Base-by-base conservation (phyloP, 2,113 vertebrate species). In the Brachirus orientalis region DNA sequence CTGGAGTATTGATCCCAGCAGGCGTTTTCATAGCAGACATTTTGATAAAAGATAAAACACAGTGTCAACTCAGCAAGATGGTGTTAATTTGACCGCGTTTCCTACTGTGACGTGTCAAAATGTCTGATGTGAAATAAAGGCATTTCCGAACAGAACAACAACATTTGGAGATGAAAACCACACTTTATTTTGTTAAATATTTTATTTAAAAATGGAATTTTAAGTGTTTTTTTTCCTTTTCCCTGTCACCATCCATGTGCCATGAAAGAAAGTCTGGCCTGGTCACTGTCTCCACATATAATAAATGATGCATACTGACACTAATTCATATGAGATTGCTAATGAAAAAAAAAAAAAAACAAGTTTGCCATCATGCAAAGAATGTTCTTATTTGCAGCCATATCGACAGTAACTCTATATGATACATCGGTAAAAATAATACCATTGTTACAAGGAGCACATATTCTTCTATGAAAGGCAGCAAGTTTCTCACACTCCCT, bases 141-240 rank as follows among this genome's bases (percentile, higher is more conserved):
- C 43, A n/a, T 44, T n/a, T n/a, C n/a, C n/a, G n/a, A n/a, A n/a
- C 2, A 8, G 43, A n/a, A 45, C 44, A 45, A 16, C 9, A 16
- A 45, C 37, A 8, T 45, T 45, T 8, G n/a, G 47, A 18, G 6
- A 48, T 12, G 38, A 44, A 3, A 68, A 35, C 2, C 19, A 20
- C 40, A 28, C 10, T 46, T 77, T 64, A 28, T 28, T 28, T 3
- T 28, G 28, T 28, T 28, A 50, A 52, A 73, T 8, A 18, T 41
- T 87, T 89, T 81, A 83, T 79, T 84, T 59, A 38, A 77, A 58
- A 73, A 74, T 38, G 72, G 54, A 80, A 79, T 62, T 60, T 47
- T 52, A 78, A 83, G 63, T 45, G 8, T 58, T 60, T 62, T 6
- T n/a, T n/a, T 41, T 62, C 54, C 84, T 17, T 54, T 65, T 54